phyloP scores from a whole-genome alignment of 1,140 invertebrate species.

The Odontomachus brunneus region DNA sequence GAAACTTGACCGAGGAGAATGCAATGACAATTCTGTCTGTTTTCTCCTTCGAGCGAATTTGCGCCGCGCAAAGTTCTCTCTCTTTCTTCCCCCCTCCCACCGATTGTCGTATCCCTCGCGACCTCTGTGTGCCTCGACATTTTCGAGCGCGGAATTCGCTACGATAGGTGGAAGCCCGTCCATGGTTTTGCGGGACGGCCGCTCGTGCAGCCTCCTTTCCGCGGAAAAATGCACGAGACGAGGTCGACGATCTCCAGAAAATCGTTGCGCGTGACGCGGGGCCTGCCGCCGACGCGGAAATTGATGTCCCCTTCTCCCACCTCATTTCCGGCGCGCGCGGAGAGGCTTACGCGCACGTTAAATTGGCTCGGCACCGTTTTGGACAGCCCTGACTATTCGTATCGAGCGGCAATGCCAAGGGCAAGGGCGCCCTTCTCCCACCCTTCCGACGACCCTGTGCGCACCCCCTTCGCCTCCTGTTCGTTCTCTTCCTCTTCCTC shows the following conservation, averaged over 20 bases:
- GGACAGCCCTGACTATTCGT: constrained; percentile 84
- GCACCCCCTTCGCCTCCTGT: constrained; percentile 75
- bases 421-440: constrained; percentile 84
- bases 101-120: too few species aligned
- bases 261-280: not conserved
- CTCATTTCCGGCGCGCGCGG: constrained; percentile 55
- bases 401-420: constrained; percentile 86
- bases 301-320: constrained; percentile 55
- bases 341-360: constrained; percentile 72
- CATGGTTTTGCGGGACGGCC: too few species aligned
- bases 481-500: constrained; percentile 79
- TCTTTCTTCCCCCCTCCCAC: too few species aligned
- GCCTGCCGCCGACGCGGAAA: constrained; percentile 48
- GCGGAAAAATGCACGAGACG: not conserved
- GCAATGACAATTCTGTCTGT: too few species aligned
- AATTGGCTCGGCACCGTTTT: constrained; percentile 80
- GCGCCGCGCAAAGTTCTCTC: too few species aligned
- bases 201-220: not conserved
- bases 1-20: too few species aligned
- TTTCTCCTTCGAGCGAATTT: too few species aligned
- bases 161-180: too few species aligned
- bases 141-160: too few species aligned
- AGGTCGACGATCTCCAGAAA: constrained; percentile 1
- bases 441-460: constrained; percentile 66
- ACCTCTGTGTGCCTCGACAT: too few species aligned